Base-by-base conservation (phyloP, 2,113 vertebrate genomes). In the Tinamus guttatus region DNA sequence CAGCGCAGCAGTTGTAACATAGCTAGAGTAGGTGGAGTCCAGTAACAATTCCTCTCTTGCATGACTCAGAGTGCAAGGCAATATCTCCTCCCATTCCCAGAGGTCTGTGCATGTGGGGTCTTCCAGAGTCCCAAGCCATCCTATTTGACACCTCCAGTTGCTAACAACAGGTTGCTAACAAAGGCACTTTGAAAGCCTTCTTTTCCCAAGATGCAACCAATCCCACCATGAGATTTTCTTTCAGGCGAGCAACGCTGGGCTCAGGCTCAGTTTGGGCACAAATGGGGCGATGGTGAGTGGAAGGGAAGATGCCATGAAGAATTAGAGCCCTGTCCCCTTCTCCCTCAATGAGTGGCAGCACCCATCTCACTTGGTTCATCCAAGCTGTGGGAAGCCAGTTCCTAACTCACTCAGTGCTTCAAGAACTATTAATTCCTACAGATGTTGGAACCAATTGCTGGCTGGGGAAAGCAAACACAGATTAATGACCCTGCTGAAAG, bases 191-290 rank as follows among this genome's bases (percentile, higher is more conserved):
- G 28, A 82, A 21, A 73, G 32, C 10, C 38, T 3, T 3, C 38
- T 70, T 77, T 65, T 21, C 67, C 68, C 11, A n/a, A 54, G 34
- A 52, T 38, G 27, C 34, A 38, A 14, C 13, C 25, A 49, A 67
- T 36, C 13, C 43, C n/a, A 25, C 18, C 21, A 24, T 40, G 20
- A 74, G 41, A n/a, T 85, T 51, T 49, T 43, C 13, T 63, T 45
- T 67, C 49, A 27, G 65, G 5, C 25, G 30, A 54, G 25, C 0
- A 0, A 8, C 0, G 1, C 2, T 0, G 0, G 0, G 7, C 59
- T 65, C 75, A 73, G 7, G 51, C 52, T 36, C 30, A 11, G 36
- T 0, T 45, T 22, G 24, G 43, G n/a, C 47, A 21, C 16, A 38
- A 41, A 27, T 0, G 4, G 43, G 51, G 45, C 38, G 16, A 80